phyloP scores from a whole-genome alignment of 2,888 invertebrate genomes.

The Scaptomyza parva region DNA sequence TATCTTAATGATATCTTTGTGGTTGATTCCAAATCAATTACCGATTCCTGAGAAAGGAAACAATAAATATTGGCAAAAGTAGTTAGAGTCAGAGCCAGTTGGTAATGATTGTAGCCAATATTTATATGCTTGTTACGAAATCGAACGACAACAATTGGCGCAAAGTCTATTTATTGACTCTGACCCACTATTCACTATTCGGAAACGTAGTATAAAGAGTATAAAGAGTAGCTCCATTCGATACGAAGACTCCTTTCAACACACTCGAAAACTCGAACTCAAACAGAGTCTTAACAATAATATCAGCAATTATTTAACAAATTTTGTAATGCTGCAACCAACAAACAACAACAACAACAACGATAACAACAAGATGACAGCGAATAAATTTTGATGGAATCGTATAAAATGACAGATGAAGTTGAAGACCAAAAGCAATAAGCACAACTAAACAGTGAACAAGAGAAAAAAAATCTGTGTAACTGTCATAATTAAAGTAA shows the following conservation, averaged over 20 bases:
- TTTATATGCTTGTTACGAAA: conserved; percentile 10
- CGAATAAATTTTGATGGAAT: conserved; percentile 25
- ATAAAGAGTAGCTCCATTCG: not conserved
- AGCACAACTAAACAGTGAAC: conserved; percentile 62
- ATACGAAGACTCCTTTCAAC: not conserved
- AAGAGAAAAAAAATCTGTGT: conserved; percentile 54
- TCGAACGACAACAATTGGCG: conserved; percentile 22
- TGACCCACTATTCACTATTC: conserved; percentile 36
- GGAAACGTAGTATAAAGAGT: too few species aligned
- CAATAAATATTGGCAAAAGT: not conserved
- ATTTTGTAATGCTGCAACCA: conserved; percentile 57
- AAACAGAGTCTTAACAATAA: conserved; percentile 37
- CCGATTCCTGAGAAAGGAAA: not conserved
- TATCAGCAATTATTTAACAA: conserved; percentile 74
- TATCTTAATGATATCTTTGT: not conserved
- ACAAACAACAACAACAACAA: conserved; percentile 3
- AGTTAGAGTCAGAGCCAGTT: too few species aligned
- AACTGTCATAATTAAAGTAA: conserved; percentile 83
- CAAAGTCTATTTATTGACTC: conserved; percentile 6
- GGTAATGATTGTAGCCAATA: not conserved
- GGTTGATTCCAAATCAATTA: not conserved
- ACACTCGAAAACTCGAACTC: not conserved
- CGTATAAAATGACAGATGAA: conserved; percentile 27
- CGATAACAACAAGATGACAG: conserved; percentile 30
- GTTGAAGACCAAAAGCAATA: conserved; percentile 41